Conservation (phyloP, 2,888 invertebrate genomes). For the Mylabris sibirica region DNA sequence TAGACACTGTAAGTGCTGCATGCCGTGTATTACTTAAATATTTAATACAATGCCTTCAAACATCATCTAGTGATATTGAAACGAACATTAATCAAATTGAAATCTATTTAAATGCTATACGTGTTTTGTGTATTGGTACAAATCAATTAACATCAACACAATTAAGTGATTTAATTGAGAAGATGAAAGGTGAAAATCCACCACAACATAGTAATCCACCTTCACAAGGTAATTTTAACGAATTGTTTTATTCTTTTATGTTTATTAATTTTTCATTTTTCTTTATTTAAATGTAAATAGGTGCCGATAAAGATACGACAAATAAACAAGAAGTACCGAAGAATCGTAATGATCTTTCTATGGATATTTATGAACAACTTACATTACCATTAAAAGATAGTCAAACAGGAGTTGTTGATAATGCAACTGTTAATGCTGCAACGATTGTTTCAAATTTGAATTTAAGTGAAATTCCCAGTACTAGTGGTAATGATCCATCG, state of each 20-base stretch:
- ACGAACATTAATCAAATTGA: conserved; percentile 60
- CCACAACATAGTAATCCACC: conserved; percentile 60
- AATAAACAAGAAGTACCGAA: conserved; percentile 67
- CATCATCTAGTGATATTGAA: conserved; percentile 51
- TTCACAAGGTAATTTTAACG: conserved; percentile 45
- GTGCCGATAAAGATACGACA: conserved; percentile 41
- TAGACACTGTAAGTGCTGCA: conserved; percentile 73
- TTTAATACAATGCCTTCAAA: conserved; percentile 61
- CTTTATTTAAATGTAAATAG: conserved; percentile 3
- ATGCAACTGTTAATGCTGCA: conserved; percentile 60
- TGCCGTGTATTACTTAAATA: conserved; percentile 74
- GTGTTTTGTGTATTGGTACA: conserved; percentile 75
- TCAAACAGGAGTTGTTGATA: conserved; percentile 54
- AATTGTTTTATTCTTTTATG: neutral
- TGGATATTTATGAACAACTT: conserved; percentile 76
- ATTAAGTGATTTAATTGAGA: conserved; percentile 76
- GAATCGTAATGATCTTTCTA: conserved; percentile 73
- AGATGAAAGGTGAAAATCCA: conserved; percentile 75
- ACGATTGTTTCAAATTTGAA: conserved; percentile 53
- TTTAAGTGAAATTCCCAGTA: conserved; percentile 50
- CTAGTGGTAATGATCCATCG: conserved; percentile 54
- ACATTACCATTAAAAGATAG: conserved; percentile 72
- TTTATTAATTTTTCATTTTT: conserved; percentile 11
- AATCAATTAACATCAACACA: conserved; percentile 78
- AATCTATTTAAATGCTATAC: conserved; percentile 71